Evolutionary conservation across 2,888 invertebrate genomes (phyloP).

Genomic region (Pyralis farinalis): DNA sequence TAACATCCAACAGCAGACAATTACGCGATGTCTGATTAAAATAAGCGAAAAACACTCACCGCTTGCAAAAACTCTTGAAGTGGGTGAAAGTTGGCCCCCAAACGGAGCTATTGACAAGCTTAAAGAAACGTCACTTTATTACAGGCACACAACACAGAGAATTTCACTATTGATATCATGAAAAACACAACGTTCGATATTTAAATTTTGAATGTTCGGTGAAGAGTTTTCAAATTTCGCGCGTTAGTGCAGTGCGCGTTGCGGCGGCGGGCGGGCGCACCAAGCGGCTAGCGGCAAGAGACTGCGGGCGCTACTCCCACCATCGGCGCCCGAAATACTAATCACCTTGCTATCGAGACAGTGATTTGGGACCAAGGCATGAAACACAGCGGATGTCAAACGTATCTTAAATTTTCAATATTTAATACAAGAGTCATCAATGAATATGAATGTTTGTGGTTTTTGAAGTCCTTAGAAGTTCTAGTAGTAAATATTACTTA

Average conservation of each 20-base stretch:
- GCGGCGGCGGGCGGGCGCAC: slow-evolving; percentile 58
- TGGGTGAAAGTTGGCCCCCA: slow-evolving; percentile 50
- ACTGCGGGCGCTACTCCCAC: slow-evolving; percentile 70
- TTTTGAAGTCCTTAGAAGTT: too few species aligned
- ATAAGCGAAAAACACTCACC: slow-evolving; percentile 67
- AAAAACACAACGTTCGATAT: slow-evolving; percentile 45
- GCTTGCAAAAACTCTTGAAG: slow-evolving; percentile 57
- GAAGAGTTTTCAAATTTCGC: slow-evolving; percentile 45
- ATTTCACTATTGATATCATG: slow-evolving; percentile 44
- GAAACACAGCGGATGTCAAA: slow-evolving; percentile 39
- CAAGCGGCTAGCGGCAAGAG: slow-evolving; percentile 65
- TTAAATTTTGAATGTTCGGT: slow-evolving; percentile 26
- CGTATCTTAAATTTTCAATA: too few species aligned
- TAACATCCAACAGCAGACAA: slow-evolving; percentile 38
- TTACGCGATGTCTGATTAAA: slow-evolving; percentile 57
- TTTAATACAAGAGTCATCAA: too few species aligned
- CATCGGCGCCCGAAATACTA: slow-evolving; percentile 65
- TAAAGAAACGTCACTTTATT: slow-evolving; percentile 33
- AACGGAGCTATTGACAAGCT: slow-evolving; percentile 38
- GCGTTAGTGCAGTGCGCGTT: slow-evolving; percentile 43
- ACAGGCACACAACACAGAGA: slow-evolving; percentile 64
- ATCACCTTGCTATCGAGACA: slow-evolving; percentile 74
- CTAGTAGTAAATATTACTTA: too few species aligned
- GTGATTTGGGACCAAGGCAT: slow-evolving; percentile 39
- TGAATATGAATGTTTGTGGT: too few species aligned